Conservation (phyloP, 2,797 vertebrate genomes). For the Spea hammondii region DNA sequence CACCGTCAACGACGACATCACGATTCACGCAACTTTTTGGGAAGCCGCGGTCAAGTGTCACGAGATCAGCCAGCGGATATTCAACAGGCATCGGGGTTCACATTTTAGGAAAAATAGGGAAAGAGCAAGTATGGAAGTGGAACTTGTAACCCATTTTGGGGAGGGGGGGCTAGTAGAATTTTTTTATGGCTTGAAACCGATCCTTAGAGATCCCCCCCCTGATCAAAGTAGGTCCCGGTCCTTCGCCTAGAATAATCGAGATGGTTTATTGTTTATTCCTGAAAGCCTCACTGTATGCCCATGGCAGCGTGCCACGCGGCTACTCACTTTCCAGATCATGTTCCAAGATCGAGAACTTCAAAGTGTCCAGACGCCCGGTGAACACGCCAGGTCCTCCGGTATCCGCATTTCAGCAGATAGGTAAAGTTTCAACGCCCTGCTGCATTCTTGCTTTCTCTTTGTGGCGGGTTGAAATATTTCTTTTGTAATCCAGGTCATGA, state of each 20-base stretch:
- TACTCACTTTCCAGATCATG: constrained; percentile 23
- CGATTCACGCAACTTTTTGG: too few relatives aligned
- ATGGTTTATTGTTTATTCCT: constrained; percentile 27
- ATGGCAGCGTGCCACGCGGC: constrained; percentile 23
- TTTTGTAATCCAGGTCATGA: not conserved
- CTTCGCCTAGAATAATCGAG: constrained; percentile 18
- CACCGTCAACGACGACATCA: too few relatives aligned
- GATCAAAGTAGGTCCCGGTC: not conserved
- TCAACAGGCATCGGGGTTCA: too few relatives aligned
- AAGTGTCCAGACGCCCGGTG: constrained; percentile 18
- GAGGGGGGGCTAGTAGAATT: too few relatives aligned
- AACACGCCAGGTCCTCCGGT: not conserved
- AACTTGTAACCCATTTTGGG: too few relatives aligned
- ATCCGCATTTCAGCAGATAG: constrained; percentile 14
- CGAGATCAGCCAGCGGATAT: too few relatives aligned
- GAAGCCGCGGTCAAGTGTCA: too few relatives aligned
- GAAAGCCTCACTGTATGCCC: constrained; percentile 22
- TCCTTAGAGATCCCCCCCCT: not conserved
- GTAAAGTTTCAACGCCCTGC: constrained; percentile 2
- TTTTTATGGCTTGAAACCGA: too few relatives aligned
- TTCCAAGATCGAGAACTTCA: constrained; percentile 38
- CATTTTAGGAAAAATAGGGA: too few relatives aligned
- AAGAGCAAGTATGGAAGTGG: too few relatives aligned
- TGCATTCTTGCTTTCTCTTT: not conserved
- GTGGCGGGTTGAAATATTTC: not conserved